Base-by-base conservation (phyloP, 1,140 invertebrate genomes). In the Drosophila sp. region DNA sequence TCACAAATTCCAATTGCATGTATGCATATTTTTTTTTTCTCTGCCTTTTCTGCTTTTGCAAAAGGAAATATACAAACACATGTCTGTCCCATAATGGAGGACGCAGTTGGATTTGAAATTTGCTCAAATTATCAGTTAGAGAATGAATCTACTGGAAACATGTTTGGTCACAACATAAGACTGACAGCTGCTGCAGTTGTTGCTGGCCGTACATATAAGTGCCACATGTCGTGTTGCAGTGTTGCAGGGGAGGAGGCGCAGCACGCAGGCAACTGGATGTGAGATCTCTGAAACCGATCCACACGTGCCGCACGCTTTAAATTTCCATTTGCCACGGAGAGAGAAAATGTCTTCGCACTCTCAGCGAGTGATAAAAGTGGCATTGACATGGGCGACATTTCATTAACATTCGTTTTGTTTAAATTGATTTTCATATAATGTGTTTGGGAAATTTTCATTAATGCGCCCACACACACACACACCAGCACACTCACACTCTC, bases 371-470 rank as follows among this genome's bases (percentile, higher is more conserved):
- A 84, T 80, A 67, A 84, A 50, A 89, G 81, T 80, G 61, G 41
- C 72, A 58, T 78, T 72, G 65, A 69, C 62, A 63, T 67, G 30
- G 64, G 64, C 60, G 47, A 60, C 57, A 47, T 64, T 75, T 76
- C 73, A 63, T 50, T 57, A 60, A 11, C 63, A 61, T 76, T 76
- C 40, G 60, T 66, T 82, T 75, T 67, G n/a, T 69, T 17, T 61
- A 56, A 80, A 89, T 87, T 84, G 80, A 89, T 89, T 90, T 89
- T 68, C 70, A 72, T 60, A 67, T 69, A 63, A 79, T 72, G 61
- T 63, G 61, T 61, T 44, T 58, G 60, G 44, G 38, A 61, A 76
- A 76, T 76, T 57, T 79, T 62, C 67, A 76, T 86, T 78, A 85
- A 75, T 64, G 76, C 74, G 68, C 78, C 56, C 70, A 60, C 84